phyloP scores from a whole-genome alignment of 1,140 invertebrate genomes.

The Cydia splendana region DNA sequence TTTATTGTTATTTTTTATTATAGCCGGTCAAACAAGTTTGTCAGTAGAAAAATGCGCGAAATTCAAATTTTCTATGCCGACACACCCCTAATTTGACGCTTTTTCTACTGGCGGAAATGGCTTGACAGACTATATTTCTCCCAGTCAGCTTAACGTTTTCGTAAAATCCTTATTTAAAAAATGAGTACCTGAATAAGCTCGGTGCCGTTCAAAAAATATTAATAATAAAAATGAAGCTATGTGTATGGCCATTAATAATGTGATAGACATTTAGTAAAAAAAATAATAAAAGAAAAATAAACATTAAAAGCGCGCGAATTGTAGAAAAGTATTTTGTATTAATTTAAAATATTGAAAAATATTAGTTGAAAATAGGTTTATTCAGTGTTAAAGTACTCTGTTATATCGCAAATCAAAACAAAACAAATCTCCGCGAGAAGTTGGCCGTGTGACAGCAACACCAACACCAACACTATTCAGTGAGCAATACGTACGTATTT shows the following conservation, averaged over 20 bases:
- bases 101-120: too few relatives aligned
- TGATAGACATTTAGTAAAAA: background rate
- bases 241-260: conserved; percentile 11
- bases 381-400: background rate
- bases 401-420: conserved; percentile 21
- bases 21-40: too few relatives aligned
- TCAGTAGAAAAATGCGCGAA: too few relatives aligned
- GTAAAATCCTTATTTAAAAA: background rate
- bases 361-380: background rate
- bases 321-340: background rate
- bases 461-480: conserved; percentile 34
- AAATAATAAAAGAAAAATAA: conserved; percentile 22
- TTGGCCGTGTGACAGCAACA: conserved; percentile 34
- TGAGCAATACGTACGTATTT: conserved; percentile 60
- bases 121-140: too few relatives aligned
- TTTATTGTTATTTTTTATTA: too few relatives aligned
- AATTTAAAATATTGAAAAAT: background rate
- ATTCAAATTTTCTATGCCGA: too few relatives aligned
- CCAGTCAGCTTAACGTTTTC: too few relatives aligned
- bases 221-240: background rate
- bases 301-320: conserved; percentile 31
- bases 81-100: too few relatives aligned
- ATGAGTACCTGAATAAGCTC: background rate
- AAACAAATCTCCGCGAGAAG: conserved; percentile 16
- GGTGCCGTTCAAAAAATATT: background rate